These are phyloP conservation scores for Centroberyx gerrardi DNA, from an alignment of 2,797 vertebrate species.

Conservation along the genomic window DNA sequence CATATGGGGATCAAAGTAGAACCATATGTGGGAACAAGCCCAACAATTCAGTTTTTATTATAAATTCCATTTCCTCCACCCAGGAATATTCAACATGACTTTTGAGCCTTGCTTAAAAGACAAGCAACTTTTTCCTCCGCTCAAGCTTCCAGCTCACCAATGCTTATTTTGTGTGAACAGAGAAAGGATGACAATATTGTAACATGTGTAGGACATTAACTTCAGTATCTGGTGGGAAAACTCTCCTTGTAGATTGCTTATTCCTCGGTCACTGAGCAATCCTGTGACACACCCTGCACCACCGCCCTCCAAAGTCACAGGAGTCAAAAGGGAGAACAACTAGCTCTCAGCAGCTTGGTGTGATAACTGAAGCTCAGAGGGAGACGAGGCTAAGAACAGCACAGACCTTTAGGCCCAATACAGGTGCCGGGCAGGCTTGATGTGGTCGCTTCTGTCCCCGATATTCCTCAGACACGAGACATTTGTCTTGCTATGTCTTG, in stretches of 20 bases:
- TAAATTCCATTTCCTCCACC: conserved; percentile 70
- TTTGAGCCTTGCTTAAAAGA: conserved; percentile 53
- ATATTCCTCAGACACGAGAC: conserved; percentile 33
- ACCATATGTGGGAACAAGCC: conserved; percentile 70
- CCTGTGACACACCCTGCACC: conserved; percentile 31
- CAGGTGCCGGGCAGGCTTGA: not conserved
- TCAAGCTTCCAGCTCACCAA: conserved; percentile 40
- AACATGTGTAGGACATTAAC: conserved; percentile 74
- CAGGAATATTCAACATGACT: conserved; percentile 61
- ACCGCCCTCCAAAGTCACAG: conserved; percentile 15
- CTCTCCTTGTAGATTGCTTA: conserved; percentile 44
- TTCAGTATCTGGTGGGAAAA: conserved; percentile 64
- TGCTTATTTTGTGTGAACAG: conserved; percentile 62
- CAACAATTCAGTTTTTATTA: conserved; percentile 64
- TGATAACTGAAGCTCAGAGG: conserved; percentile 31
- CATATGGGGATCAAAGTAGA: conserved; percentile 71
- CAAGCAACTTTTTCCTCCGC: conserved; percentile 53
- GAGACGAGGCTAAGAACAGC: conserved; percentile 12
- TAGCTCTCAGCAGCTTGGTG: not conserved
- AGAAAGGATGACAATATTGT: conserved; percentile 52
- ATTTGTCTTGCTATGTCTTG: conserved; percentile 37
- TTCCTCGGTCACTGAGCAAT: conserved; percentile 44
- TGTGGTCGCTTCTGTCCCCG: conserved; percentile 1
- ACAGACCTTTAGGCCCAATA: not conserved
- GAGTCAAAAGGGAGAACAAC: conserved; percentile 25